Conservation (phyloP, 2,888 invertebrate genomes). For the Pristionchus exspectatus region DNA sequence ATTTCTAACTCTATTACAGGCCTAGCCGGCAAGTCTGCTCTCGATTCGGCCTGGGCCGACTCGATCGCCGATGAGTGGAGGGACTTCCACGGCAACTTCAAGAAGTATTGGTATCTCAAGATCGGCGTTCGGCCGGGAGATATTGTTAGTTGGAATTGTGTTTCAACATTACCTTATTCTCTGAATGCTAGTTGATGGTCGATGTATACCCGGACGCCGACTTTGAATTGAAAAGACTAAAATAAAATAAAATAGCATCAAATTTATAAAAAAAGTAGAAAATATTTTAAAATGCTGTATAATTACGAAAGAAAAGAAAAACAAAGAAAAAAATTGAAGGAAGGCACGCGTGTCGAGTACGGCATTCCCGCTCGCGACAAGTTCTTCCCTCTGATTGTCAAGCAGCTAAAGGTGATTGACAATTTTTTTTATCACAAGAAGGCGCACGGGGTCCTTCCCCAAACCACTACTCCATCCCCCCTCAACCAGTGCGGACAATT, state of each 20-base stretch:
- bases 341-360: conserved; percentile 9
- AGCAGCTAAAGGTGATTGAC: conserved; percentile 33
- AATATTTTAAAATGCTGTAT: too few species aligned
- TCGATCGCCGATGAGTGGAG: conserved; percentile 25
- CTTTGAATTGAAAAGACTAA: too few species aligned
- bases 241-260: neutral
- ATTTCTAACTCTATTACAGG: neutral
- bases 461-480: too few species aligned
- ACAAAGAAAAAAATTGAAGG: neutral
- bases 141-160: neutral
- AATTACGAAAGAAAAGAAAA: too few species aligned
- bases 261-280: too few species aligned
- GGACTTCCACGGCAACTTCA: conserved; percentile 48
- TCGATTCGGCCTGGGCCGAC: conserved; percentile 24
- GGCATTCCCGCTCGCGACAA: conserved; percentile 33
- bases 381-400: conserved; percentile 30
- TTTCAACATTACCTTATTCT: too few species aligned
- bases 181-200: too few species aligned
- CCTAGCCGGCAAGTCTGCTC: neutral
- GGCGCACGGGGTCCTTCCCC: too few species aligned
- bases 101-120: conserved; percentile 49
- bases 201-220: too few species aligned
- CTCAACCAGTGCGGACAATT: too few species aligned
- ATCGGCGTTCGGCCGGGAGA: conserved; percentile 41
- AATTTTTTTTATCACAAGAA: too few species aligned